A percentile compares a stretch with the other conserved stretches of the same genome.
These are phyloP conservation scores for Pseudorhombus dupliciocellatus DNA, from an alignment of 2,113 vertebrate species.

Conservation along the genomic window DNA sequence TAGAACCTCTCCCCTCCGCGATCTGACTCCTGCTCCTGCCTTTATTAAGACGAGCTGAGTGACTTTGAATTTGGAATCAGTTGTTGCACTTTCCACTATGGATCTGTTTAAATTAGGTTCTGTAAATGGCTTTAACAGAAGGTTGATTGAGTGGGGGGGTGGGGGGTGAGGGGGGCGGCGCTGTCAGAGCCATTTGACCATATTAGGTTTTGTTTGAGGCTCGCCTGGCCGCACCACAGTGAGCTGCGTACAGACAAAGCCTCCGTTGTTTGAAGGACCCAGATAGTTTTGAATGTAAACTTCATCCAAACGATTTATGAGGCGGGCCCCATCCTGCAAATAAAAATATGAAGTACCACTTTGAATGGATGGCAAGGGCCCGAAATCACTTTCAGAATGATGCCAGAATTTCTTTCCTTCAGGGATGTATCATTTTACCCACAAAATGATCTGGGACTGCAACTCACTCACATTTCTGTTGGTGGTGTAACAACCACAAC, in stretches of 20 bases:
- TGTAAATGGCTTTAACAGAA: conserved; percentile 39
- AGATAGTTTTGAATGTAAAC: conserved; percentile 58
- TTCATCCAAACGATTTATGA: conserved; percentile 54
- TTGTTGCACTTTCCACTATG: conserved; percentile 29
- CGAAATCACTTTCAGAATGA: conserved; percentile 54
- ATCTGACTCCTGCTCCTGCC: background rate
- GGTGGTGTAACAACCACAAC: conserved; percentile 40
- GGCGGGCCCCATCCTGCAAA: conserved; percentile 35
- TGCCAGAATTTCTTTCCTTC: conserved; percentile 59
- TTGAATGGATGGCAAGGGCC: conserved; percentile 14
- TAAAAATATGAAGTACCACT: conserved; percentile 56
- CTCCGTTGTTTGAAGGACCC: conserved; percentile 49
- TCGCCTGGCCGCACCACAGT: conserved; percentile 36
- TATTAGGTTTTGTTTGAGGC: conserved; percentile 37
- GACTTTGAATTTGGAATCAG: conserved; percentile 15
- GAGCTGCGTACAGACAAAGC: conserved; percentile 65
- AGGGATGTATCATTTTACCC: conserved; percentile 59
- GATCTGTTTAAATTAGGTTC: conserved; percentile 7
- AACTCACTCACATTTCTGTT: conserved; percentile 49
- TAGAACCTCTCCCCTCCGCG: conserved; percentile 20
- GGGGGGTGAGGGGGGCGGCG: conserved; percentile 21
- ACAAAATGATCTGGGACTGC: conserved; percentile 38
- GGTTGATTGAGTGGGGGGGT: conserved; percentile 18
- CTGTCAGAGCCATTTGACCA: conserved; percentile 15
- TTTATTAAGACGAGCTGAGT: conserved; percentile 29